Evolutionary conservation across 2,888 invertebrate species (phyloP).

Genomic region (Cheilosia vernalis): DNA sequence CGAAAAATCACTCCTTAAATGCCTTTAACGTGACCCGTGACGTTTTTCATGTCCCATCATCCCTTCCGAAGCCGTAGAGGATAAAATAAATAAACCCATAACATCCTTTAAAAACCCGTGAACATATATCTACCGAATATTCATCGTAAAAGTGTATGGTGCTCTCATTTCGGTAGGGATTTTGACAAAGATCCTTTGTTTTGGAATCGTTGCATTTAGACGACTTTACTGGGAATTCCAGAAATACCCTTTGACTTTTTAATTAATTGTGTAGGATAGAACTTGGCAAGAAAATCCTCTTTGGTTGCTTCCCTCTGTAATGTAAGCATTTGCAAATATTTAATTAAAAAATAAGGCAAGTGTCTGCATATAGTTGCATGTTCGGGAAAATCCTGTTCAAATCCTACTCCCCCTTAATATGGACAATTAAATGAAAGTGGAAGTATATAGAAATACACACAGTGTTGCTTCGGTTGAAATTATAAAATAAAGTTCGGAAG

Average conservation of each 20-base stretch:
- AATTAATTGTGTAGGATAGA: slow-evolving; percentile 32
- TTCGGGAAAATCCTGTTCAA: neutral
- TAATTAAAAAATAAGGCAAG: slow-evolving; percentile 47
- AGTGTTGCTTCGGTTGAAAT: slow-evolving; percentile 11
- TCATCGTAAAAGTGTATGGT: slow-evolving; percentile 33
- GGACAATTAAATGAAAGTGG: neutral
- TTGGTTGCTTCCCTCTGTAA: slow-evolving; percentile 32
- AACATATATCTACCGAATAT: slow-evolving; percentile 38
- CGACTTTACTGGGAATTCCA: slow-evolving; percentile 16
- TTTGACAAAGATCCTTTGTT: slow-evolving; percentile 38
- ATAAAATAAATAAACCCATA: neutral
- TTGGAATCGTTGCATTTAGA: slow-evolving; percentile 31
- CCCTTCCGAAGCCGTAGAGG: neutral
- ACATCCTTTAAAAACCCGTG: slow-evolving; percentile 4
- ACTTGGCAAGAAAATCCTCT: neutral
- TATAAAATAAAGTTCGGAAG: slow-evolving; percentile 29
- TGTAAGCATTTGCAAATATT: slow-evolving; percentile 24
- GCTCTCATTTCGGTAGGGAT: slow-evolving; percentile 8
- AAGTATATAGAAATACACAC: neutral
- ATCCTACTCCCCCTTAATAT: neutral
- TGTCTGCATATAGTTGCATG: neutral
- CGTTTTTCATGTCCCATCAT: slow-evolving; percentile 8
- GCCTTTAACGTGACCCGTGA: slow-evolving; percentile 51
- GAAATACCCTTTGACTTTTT: slow-evolving; percentile 50
- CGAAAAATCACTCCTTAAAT: slow-evolving; percentile 55